Percentiles rank a stretch among this genome's conserved stretches.
phyloP scores from a whole-genome alignment of 2,797 vertebrate genomes.

The Masticophis lateralis region DNA sequence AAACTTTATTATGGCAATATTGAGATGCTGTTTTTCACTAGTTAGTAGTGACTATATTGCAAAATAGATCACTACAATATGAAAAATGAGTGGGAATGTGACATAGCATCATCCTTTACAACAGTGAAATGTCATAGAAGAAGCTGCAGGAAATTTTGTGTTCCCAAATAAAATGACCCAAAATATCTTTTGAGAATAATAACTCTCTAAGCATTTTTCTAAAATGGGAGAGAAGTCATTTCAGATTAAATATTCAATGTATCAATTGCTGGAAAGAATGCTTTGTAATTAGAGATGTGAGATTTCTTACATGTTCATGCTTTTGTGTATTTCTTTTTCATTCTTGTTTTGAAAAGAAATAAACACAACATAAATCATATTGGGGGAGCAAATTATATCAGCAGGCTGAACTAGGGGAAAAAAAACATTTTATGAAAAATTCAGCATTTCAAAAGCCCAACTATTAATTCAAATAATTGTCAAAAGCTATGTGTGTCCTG shows the following conservation, averaged over 20 bases:
- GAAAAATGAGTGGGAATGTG: constrained; percentile 3
- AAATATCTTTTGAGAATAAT: not conserved
- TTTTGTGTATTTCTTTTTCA: not conserved
- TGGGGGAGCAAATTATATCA: not conserved
- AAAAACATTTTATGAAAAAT: not conserved
- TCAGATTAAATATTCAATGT: not conserved
- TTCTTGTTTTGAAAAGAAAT: not conserved
- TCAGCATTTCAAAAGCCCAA: not conserved
- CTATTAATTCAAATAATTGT: not conserved
- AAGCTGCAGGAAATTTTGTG: not conserved
- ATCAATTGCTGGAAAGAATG: not conserved
- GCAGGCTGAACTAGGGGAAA: not conserved
- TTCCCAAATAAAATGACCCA: not conserved
- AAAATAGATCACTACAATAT: not conserved
- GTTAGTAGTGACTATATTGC: constrained; percentile 11
- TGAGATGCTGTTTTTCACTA: constrained; percentile 5
- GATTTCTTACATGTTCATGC: not conserved
- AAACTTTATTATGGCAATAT: not conserved
- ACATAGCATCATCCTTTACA: not conserved
- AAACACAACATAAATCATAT: not conserved
- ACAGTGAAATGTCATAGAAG: not conserved
- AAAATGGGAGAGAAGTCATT: not conserved
- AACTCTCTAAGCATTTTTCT: not conserved
- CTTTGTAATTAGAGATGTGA: not conserved
- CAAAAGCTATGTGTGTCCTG: not conserved